Base-by-base conservation (phyloP, 2,888 invertebrate genomes). In the Reticulitermes lucifugus region DNA sequence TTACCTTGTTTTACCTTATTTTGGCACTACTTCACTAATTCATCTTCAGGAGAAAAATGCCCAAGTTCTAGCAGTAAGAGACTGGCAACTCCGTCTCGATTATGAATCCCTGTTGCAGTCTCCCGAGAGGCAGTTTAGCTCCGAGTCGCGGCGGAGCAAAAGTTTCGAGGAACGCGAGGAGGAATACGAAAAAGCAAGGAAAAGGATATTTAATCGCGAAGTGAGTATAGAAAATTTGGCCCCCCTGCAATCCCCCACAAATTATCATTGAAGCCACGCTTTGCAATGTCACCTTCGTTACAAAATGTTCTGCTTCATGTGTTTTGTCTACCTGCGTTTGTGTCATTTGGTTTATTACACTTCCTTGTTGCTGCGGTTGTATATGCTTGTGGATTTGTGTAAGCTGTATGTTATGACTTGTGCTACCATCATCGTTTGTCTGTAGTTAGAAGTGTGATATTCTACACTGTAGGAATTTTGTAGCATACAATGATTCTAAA, bases 111-210 rank as follows among this genome's bases (percentile, higher is more conserved):
- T 84, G 70, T 84, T 89, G 82, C 89, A 91, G 91, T 89, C 94
- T 86, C 94, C 94, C 0, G 95, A 95, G 89, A 91, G 95, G 87
- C 90, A 93, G 88, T 92, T 91, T 86, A 93, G 93, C 86, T 92
- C 93, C 88, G 94, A 95, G 85, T 94, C 93, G 88, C 92, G 95
- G 85, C 93, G 95, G 87, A 95, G 96, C 90, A 96, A 96, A 90
- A 97, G 98, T 88, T 95, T 98, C 89, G 98, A 98, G 90, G 98
- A 98, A 91, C 93, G 98, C 51, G 97, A 98, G 91, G 96, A 96
- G 89, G 96, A 97, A 88, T 98, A 98, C 90, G 96, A 97, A 90
- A 94, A 96, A 89, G 96, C 95, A 82, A 93, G 97, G 85, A 93
- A 96, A 87, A 94, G 98, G 91, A 98, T 98, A 92, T 98, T 98